Conservation (phyloP, 2,113 vertebrate genomes). For the Sinocyclocheilus anophthalmus region DNA sequence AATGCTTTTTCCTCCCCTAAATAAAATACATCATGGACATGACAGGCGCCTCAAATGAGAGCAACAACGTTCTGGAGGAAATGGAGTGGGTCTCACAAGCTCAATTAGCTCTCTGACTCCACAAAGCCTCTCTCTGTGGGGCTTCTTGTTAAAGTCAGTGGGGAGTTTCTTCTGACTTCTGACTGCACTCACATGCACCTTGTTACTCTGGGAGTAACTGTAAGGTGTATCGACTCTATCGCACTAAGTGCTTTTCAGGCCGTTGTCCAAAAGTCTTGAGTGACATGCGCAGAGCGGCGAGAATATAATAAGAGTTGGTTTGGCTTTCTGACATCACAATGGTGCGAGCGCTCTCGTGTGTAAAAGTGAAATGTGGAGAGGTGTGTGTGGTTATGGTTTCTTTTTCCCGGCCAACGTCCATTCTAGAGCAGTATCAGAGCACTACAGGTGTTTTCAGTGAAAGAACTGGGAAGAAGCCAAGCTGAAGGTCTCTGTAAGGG, state of each 20-base stretch:
- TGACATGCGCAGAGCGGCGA: conserved; percentile 16
- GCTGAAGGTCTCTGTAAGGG: background rate
- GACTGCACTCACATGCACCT: conserved; percentile 54
- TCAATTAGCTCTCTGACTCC: conserved; percentile 38
- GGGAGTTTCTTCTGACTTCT: conserved; percentile 49
- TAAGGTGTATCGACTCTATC: conserved; percentile 48
- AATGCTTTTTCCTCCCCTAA: background rate
- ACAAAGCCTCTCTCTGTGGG: conserved; percentile 43
- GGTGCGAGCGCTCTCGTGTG: background rate
- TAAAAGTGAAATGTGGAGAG: background rate
- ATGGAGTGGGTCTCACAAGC: conserved; percentile 49
- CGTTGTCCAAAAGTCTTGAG: conserved; percentile 51
- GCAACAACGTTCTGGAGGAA: conserved; percentile 8
- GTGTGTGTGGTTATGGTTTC: conserved; percentile 42
- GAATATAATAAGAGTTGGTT: conserved; percentile 47
- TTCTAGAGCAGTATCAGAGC: background rate
- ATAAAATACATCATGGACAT: conserved; percentile 4
- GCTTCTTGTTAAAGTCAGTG: conserved; percentile 56
- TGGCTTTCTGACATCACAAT: conserved; percentile 32
- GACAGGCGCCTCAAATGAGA: background rate
- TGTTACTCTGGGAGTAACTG: conserved; percentile 47
- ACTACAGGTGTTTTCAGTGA: conserved; percentile 18
- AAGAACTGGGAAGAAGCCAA: conserved; percentile 3
- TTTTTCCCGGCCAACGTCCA: conserved; percentile 45
- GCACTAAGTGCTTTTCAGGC: conserved; percentile 58